These are phyloP conservation scores for Drosophila aldrichi DNA, from an alignment of 2,888 invertebrate genomes.

Conservation along the genomic window DNA sequence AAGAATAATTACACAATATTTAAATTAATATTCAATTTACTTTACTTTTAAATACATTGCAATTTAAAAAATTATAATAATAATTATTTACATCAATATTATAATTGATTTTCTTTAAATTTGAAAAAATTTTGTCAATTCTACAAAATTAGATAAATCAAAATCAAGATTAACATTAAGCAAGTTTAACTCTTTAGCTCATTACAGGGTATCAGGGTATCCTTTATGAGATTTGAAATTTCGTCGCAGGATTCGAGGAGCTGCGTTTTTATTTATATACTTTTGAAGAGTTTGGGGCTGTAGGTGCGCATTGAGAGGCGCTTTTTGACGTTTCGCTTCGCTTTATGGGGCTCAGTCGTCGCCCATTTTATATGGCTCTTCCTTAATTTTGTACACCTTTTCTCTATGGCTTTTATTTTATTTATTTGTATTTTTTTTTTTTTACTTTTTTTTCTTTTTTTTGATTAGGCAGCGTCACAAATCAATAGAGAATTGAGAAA, in stretches of 20 bases:
- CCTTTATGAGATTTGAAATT: conserved; percentile 5
- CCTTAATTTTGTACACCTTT: conserved; percentile 66
- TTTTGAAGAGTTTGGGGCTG: conserved; percentile 1
- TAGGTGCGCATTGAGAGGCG: conserved; percentile 10
- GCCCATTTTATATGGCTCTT: conserved; percentile 35
- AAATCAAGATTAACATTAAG: too few species aligned
- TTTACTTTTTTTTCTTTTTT: conserved; percentile 19
- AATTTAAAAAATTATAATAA: not conserved
- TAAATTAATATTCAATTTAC: too few species aligned
- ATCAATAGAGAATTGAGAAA: conserved; percentile 67
- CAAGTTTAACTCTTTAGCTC: not conserved
- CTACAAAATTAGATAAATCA: too few species aligned
- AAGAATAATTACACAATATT: too few species aligned
- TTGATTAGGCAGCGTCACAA: conserved; percentile 68
- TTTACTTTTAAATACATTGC: not conserved
- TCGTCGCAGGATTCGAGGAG: conserved; percentile 22
- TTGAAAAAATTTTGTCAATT: too few species aligned
- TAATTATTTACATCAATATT: too few species aligned
- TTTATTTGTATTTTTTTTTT: conserved; percentile 12
- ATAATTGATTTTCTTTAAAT: too few species aligned
- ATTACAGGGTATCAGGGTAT: conserved; percentile 17
- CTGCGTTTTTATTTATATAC: conserved; percentile 8
- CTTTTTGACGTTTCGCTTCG: conserved; percentile 33
- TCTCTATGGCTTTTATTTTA: conserved; percentile 35
- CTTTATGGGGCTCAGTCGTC: conserved; percentile 37